These are phyloP conservation scores for Gymnoscopelus microlampas DNA, from an alignment of 2,797 vertebrate species.

Conservation along the genomic window DNA sequence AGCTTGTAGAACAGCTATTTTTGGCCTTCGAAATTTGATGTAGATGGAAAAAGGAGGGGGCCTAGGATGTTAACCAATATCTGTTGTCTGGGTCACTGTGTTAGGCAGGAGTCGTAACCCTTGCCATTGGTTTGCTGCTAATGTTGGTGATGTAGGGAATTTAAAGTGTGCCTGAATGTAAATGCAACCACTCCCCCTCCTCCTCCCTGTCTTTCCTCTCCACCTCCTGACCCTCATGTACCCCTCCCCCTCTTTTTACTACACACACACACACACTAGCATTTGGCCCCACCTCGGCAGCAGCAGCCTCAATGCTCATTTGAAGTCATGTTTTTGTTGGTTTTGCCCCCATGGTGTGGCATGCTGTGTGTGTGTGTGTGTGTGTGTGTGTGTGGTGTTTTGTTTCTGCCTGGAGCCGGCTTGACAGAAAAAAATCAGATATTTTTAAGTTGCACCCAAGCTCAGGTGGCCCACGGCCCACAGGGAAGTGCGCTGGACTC, in stretches of 20 bases:
- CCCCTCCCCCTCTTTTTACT: conserved; percentile 53
- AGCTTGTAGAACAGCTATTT: too few species aligned
- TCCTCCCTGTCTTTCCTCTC: conserved; percentile 35
- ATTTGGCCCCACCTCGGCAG: conserved; percentile 61
- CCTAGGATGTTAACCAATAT: too few species aligned
- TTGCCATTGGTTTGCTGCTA: conserved; percentile 21
- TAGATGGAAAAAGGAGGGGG: too few species aligned
- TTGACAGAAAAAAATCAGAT: conserved; percentile 54
- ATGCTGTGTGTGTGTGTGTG: conserved; percentile 52
- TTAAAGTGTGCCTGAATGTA: conserved; percentile 45
- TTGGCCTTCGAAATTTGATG: too few species aligned
- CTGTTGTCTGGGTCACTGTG: too few species aligned
- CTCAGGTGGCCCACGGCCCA: conserved; percentile 48
- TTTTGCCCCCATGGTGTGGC: conserved; percentile 56
- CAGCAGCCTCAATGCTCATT: conserved; percentile 58
- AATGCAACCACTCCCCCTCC: conserved; percentile 36
- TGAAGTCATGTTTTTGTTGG: conserved; percentile 68
- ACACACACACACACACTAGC: conserved; percentile 45
- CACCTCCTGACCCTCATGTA: conserved; percentile 67
- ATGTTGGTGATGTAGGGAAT: conserved; percentile 47
- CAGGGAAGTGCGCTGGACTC: conserved; percentile 42
- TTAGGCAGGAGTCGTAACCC: too few species aligned
- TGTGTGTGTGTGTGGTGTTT: background rate
- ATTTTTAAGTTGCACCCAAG: conserved; percentile 54
- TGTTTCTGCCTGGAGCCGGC: conserved; percentile 39